Evolutionary conservation across 2,113 vertebrate species (phyloP).

Genomic region (Dromaius novaehollandiae): DNA sequence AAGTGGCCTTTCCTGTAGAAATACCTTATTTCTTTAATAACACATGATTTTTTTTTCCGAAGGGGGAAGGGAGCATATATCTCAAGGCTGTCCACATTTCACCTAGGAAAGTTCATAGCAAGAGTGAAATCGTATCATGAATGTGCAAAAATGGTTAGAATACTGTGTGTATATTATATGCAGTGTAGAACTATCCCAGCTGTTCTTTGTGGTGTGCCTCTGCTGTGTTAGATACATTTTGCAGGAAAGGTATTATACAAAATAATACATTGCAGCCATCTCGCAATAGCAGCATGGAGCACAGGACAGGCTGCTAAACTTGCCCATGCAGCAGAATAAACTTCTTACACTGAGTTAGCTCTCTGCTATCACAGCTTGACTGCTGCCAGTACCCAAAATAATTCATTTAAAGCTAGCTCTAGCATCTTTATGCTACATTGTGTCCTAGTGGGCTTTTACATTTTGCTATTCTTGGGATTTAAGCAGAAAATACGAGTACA

Average conservation of each 20-base stretch:
- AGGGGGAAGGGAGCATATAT: background rate
- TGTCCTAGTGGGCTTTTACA: conserved; percentile 1
- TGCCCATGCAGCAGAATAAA: conserved; percentile 51
- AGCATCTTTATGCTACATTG: background rate
- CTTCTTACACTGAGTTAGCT: conserved; percentile 28
- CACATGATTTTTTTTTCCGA: background rate
- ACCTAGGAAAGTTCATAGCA: background rate
- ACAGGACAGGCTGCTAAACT: conserved; percentile 45
- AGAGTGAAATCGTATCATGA: background rate
- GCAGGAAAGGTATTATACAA: conserved; percentile 14
- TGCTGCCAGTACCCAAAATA: conserved; percentile 58
- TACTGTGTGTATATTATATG: background rate
- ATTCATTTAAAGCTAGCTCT: conserved; percentile 31
- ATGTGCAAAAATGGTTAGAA: background rate
- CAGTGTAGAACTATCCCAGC: background rate
- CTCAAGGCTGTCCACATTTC: background rate
- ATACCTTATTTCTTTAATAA: background rate
- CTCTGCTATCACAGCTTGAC: conserved; percentile 47
- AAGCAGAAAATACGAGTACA: background rate
- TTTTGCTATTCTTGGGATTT: background rate
- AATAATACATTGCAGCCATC: background rate
- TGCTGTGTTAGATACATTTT: background rate
- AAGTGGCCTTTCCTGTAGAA: background rate
- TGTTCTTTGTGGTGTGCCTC: background rate
- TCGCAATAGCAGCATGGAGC: background rate